Conservation (phyloP, 2,888 invertebrate genomes). For the Drosophila phalerata region DNA sequence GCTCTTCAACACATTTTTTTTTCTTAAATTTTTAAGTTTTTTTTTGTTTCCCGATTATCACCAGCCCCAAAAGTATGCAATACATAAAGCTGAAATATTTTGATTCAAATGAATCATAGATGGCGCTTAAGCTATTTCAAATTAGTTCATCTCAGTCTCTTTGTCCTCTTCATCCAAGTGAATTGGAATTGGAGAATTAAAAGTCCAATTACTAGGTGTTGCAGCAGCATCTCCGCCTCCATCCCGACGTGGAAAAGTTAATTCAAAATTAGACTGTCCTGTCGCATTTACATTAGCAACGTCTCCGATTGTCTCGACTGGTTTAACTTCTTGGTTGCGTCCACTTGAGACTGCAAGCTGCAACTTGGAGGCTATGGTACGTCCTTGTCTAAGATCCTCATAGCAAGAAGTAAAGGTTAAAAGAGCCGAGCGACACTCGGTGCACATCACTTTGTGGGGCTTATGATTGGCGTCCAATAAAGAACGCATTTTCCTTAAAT, state of each 20-base stretch:
- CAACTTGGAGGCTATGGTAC: not conserved
- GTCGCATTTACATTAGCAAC: not conserved
- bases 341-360: too few species aligned
- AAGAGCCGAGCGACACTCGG: not conserved
- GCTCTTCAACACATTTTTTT: too few species aligned
- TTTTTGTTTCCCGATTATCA: too few species aligned
- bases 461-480: not conserved
- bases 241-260: not conserved
- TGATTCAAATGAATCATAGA: not conserved
- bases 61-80: conserved; percentile 9
- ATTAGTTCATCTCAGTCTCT: not conserved
- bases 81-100: not conserved
- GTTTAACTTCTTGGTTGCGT: not conserved
- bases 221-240: not conserved
- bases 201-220: not conserved
- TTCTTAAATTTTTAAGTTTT: too few species aligned
- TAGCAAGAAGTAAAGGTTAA: not conserved
- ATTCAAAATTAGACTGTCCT: not conserved
- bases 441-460: not conserved
- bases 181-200: not conserved
- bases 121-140: not conserved
- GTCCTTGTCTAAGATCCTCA: not conserved
- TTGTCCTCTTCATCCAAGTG: too few species aligned
- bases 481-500: not conserved
- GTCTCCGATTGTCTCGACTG: not conserved